These are phyloP conservation scores for Dryadula phaetusa DNA, from an alignment of 2,888 invertebrate species.

Conservation along the genomic window DNA sequence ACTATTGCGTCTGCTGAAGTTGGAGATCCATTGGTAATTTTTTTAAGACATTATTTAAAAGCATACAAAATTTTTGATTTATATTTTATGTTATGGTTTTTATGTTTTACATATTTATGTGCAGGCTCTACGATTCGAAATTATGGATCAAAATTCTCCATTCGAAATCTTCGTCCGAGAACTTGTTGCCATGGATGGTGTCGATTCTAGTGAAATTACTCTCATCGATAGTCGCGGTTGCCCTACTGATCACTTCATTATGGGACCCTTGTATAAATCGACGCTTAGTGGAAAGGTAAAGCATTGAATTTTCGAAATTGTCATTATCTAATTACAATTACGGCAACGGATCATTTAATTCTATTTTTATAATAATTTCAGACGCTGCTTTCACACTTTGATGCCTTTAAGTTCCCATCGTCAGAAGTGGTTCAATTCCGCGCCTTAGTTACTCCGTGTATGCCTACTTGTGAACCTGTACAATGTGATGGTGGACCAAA, in stretches of 20 bases:
- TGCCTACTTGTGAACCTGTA: conserved; percentile 96
- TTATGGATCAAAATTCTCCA: conserved; percentile 95
- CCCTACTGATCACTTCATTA: conserved; percentile 96
- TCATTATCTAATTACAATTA: neutral
- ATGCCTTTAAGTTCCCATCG: conserved; percentile 98
- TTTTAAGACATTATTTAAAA: conserved; percentile 15
- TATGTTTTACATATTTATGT: conserved; percentile 28
- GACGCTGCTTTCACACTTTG: conserved; percentile 95
- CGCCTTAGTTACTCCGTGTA: conserved; percentile 96
- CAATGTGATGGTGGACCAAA: conserved; percentile 95
- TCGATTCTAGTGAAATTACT: conserved; percentile 95
- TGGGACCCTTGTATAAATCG: conserved; percentile 95
- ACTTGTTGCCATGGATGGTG: conserved; percentile 96
- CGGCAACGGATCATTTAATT: neutral
- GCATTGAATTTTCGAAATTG: conserved; percentile 39
- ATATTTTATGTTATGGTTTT: neutral
- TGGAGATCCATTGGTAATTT: conserved; percentile 91
- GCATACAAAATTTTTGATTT: neutral
- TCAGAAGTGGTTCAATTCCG: conserved; percentile 97
- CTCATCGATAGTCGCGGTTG: conserved; percentile 96
- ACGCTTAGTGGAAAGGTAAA: conserved; percentile 90
- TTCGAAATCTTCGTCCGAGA: conserved; percentile 98
- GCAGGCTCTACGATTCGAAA: conserved; percentile 93
- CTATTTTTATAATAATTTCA: conserved; percentile 63
- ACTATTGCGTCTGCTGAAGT: conserved; percentile 95